phyloP scores from a whole-genome alignment of 2,797 vertebrate genomes.

The Oreochromis grahami region DNA sequence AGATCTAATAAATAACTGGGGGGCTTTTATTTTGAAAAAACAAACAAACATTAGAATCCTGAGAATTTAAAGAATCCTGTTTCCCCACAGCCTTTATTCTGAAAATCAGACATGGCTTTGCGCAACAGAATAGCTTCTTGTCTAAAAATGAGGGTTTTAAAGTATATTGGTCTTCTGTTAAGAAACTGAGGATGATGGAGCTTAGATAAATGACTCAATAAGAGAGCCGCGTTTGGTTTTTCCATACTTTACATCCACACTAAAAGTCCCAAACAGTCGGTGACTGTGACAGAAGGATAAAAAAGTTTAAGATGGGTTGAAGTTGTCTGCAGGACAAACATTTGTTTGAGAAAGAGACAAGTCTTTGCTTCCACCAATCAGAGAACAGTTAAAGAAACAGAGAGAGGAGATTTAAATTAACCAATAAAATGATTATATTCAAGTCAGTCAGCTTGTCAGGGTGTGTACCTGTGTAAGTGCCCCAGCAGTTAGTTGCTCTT shows the following conservation, averaged over 20 bases:
- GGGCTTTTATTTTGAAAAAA: not conserved
- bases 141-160: rapidly evolving
- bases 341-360: not conserved
- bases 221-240: not conserved
- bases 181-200: not conserved
- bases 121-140: not conserved
- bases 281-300: not conserved
- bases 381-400: not conserved
- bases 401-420: not conserved
- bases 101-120: not conserved
- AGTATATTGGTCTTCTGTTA: not conserved
- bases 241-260: not conserved
- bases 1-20: not conserved
- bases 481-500: not conserved
- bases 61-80: rapidly evolving
- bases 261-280: not conserved
- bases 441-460: not conserved
- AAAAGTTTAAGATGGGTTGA: not conserved
- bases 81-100: not conserved
- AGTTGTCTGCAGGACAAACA: not conserved
- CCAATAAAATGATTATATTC: rapidly evolving
- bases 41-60: not conserved
- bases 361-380: not conserved
- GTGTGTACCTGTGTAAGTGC: rapidly evolving
- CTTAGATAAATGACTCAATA: not conserved